Conservation (phyloP, 2,797 vertebrate genomes). For the Cheracebus regulus region DNA sequence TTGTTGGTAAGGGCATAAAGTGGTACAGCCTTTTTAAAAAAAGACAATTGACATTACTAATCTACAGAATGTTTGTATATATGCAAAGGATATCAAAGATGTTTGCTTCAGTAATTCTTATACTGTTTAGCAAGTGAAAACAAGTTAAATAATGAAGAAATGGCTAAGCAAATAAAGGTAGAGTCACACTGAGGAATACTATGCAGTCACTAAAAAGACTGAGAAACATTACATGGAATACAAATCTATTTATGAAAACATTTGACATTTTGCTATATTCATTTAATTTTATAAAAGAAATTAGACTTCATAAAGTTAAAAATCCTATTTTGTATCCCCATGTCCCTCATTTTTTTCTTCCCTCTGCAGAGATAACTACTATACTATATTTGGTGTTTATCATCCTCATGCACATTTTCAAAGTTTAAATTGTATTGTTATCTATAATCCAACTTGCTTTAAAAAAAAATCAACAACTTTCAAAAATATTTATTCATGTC, state of each 20-base stretch:
- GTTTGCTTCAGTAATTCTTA: neutral
- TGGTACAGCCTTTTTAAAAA: neutral
- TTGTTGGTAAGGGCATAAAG: neutral
- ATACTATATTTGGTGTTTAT: neutral
- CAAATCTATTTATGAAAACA: slow-evolving; percentile 9
- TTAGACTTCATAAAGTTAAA: neutral
- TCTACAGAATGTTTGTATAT: neutral
- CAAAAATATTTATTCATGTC: neutral
- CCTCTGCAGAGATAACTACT: neutral
- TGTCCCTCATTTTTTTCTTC: neutral
- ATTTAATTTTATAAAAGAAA: neutral
- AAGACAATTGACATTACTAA: neutral
- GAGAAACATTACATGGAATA: neutral
- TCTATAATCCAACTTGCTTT: neutral
- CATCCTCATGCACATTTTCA: neutral
- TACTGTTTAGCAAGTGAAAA: neutral
- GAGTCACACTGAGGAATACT: neutral
- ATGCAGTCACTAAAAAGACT: neutral
- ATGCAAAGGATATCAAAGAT: neutral
- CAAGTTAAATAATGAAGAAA: neutral
- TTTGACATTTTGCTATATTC: neutral
- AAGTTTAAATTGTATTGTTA: neutral
- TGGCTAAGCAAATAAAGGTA: neutral
- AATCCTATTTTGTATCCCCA: neutral
- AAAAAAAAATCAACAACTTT: neutral